phyloP scores from a whole-genome alignment of 1,140 invertebrate species.

The Phortica variegata region DNA sequence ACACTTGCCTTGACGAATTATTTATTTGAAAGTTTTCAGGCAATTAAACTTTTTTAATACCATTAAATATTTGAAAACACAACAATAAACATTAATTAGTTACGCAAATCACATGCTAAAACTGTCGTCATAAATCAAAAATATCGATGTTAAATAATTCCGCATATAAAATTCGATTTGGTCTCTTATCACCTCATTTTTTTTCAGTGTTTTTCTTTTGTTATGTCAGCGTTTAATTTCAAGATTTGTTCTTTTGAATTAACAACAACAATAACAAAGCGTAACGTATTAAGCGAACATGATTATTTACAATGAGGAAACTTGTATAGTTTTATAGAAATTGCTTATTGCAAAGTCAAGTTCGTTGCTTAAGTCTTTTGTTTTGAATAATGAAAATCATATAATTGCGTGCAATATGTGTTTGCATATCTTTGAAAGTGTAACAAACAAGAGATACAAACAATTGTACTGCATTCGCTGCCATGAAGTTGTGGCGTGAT shows the following conservation, averaged over 20 bases:
- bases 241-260: constrained; percentile 19
- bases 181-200: constrained; percentile 13
- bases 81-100: no score
- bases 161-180: constrained; percentile 6
- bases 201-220: constrained; percentile 30
- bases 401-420: not conserved
- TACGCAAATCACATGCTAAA: no score
- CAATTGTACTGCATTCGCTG: no score
- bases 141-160: no score
- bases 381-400: constrained; percentile 9
- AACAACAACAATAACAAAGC: constrained; percentile 2
- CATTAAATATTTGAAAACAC: no score
- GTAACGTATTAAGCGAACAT: no score
- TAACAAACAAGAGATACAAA: constrained; percentile 8
- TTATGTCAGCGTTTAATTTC: constrained; percentile 25
- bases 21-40: no score
- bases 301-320: constrained; percentile 6
- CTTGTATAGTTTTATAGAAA: constrained; percentile 15
- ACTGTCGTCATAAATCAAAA: no score
- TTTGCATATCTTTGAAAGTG: not conserved
- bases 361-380: constrained; percentile 43
- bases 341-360: constrained; percentile 34
- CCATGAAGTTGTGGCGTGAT: no score
- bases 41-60: no score
- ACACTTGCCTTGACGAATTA: no score